Conservation (phyloP, 2,113 vertebrate genomes). For the Mobula birostris region DNA sequence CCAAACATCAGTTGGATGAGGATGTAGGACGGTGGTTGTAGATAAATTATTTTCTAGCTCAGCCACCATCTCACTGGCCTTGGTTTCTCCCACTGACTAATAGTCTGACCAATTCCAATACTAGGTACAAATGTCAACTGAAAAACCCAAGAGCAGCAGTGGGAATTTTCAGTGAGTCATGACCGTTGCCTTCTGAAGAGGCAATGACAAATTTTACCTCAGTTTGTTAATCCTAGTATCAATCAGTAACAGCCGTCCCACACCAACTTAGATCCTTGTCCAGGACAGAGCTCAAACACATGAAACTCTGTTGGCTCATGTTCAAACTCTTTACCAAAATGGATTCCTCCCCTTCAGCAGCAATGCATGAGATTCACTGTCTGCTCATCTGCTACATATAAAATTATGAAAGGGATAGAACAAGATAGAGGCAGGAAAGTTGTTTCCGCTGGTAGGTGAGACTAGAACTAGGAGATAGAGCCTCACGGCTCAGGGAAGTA, state of each 20-base stretch:
- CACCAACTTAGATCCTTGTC: neutral
- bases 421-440: too few species aligned
- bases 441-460: too few species aligned
- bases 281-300: too few species aligned
- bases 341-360: neutral
- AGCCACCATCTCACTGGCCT: neutral
- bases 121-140: too few species aligned
- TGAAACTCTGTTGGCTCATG: neutral
- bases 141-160: neutral
- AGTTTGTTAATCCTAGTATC: neutral
- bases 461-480: too few species aligned
- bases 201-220: neutral
- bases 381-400: neutral
- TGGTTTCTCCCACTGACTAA: neutral
- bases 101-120: neutral
- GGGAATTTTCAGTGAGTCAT: slow-evolving; percentile 15
- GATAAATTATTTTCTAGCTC: neutral
- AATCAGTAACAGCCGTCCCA: neutral
- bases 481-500: too few species aligned
- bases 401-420: too few species aligned
- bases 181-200: neutral
- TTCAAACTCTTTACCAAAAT: neutral
- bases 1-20: too few species aligned
- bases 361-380: too few species aligned
- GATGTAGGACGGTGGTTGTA: neutral